Conservation (phyloP, 2,888 invertebrate genomes). For the Polydrusus tereticollis region DNA sequence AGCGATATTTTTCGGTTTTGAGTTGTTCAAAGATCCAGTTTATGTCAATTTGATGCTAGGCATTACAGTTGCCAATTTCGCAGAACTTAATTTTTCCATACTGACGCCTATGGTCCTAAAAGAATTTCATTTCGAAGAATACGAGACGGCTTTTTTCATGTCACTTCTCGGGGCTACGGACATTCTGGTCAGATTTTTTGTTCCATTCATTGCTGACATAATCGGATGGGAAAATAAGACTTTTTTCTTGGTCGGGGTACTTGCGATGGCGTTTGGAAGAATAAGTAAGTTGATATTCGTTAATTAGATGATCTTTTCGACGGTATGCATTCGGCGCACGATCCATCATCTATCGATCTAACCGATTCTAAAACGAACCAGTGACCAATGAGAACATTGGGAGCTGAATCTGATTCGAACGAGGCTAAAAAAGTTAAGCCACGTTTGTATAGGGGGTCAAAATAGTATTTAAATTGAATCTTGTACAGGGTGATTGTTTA, state of each 20-base stretch:
- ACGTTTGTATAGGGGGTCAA: too few relatives aligned
- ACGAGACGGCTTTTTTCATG: slow-evolving; percentile 77
- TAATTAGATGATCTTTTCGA: background rate
- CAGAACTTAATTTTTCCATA: slow-evolving; percentile 80
- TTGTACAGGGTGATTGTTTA: too few relatives aligned
- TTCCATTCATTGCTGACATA: slow-evolving; percentile 78
- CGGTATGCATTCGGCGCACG: too few relatives aligned
- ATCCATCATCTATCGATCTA: too few relatives aligned
- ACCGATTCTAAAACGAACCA: too few relatives aligned
- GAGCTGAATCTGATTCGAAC: too few relatives aligned
- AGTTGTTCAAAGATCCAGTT: slow-evolving; percentile 76
- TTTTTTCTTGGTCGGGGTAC: slow-evolving; percentile 78
- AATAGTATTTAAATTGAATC: too few relatives aligned
- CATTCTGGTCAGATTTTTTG: slow-evolving; percentile 74
- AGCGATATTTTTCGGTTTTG: slow-evolving; percentile 77
- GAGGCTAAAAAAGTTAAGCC: too few relatives aligned
- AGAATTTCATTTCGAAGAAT: slow-evolving; percentile 74
- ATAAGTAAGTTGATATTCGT: slow-evolving; percentile 73
- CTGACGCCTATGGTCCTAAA: slow-evolving; percentile 80
- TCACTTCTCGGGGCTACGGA: slow-evolving; percentile 78
- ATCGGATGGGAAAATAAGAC: slow-evolving; percentile 79
- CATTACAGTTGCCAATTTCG: slow-evolving; percentile 78
- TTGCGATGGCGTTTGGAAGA: slow-evolving; percentile 77
- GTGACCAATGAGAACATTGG: too few relatives aligned
- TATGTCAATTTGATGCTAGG: slow-evolving; percentile 81